Evolutionary conservation across 2,113 vertebrate species (phyloP), one percentile per base, ranked within the genome.

Genomic region (Columbina picui): DNA sequence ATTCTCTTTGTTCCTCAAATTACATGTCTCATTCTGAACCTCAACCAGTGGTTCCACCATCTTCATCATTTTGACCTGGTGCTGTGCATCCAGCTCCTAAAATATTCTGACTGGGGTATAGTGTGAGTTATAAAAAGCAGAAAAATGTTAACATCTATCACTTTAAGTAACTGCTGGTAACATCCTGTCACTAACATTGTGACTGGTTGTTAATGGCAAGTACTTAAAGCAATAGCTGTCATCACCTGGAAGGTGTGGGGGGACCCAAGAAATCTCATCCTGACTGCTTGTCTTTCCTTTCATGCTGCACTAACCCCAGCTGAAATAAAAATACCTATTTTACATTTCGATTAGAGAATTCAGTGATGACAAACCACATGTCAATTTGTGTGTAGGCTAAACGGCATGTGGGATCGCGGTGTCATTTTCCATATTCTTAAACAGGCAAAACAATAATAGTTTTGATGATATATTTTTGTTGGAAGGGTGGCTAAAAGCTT

Each of bases 171-270:
- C 70, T 96, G 87, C 71, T 57, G 57, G 87, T 83, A 78, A 91
- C 47, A 17, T 68, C 78, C 23, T 94, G 69, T 96, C 73, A 77
- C 34, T 86, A 83, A 71, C 71, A 47, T 90, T 79, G 11, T 82
- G 94, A 71, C 79, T 77, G 93, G 71, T 77, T 80, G 77, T 94
- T 96, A 94, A 36, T 13, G 27, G 69, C 93, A 94, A 78, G 90
- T 95, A 95, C 75, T 96, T 96, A 96, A 93, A 95, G 85, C 76
- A 95, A 65, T 61, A 94, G 86, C 77, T 96, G 95, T 95, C 94
- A 93, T 90, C 73, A 4, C 73, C 86, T 76, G 79, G 38, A 81
- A 86, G 75, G 86, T 84, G 80, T 86, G 50, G 45, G 81, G 39
- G 64, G 30, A 92, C 79, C 73, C 80, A 87, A 82, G 80, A 65